Base-by-base conservation (phyloP, 2,113 vertebrate species). In the Corapipo altera region DNA sequence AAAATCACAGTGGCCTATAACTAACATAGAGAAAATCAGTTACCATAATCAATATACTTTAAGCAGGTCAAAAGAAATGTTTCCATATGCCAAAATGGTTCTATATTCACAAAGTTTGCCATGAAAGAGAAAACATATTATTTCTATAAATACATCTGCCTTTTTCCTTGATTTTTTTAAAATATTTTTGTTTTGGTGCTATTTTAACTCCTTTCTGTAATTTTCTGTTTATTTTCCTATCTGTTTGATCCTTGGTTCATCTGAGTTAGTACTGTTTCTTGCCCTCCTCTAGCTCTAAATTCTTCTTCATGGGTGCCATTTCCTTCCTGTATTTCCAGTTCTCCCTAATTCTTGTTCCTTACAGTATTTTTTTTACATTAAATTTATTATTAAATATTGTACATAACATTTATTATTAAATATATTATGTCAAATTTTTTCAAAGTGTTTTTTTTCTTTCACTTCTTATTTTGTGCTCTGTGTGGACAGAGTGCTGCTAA, bases 71-170 rank as follows among this genome's bases (percentile, higher is more conserved):
- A 89, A 97, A 97, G 88, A 97, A 98, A 92, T 80, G 95, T 91
- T 98, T 98, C 98, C 97, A 97, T 93, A 97, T 97, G 97, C 85
- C 92, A 97, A 95, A 97, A 97, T 92, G 95, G 78, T 97, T 98
- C 97, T 97, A 97, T 93, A 97, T 93, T 97, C 91, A 95, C 84
- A 59, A 89, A 93, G 91, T 89, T 89, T 95, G 84, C 89, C 73
- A 89, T 85, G 92, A 89, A 98, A 97, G 87, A 96, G 92, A 97
- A 98, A 97, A 97, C 95, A 97, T 75, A 97, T 91, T 97, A 93
- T 79, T 51, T 89, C 85, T 55, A 67, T 90, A 83, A 93, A 85
- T 64, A 71, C 30, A 35, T 64, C 75, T 91, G 46, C 71, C 26
- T 8, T 52, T 89, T 61, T 41, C 37, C 26, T 88, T 67, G n/a